phyloP scores from a whole-genome alignment of 2,797 vertebrate genomes.

The Tauraco hartlaubi region DNA sequence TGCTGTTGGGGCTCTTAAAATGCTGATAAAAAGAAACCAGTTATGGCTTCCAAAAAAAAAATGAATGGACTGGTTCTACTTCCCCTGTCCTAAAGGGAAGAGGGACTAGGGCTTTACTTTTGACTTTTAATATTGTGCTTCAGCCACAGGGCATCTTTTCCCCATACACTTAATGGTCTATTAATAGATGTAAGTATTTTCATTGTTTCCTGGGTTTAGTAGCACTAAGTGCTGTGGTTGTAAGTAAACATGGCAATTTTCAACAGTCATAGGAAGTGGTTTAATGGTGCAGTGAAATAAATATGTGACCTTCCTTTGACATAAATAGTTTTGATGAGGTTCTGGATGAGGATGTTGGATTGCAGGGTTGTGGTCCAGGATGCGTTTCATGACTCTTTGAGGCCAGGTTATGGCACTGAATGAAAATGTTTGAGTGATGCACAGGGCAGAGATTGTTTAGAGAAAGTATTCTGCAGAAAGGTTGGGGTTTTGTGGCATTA shows the following conservation, averaged over 20 bases:
- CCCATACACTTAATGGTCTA: background rate
- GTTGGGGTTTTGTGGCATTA: background rate
- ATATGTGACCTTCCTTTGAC: background rate
- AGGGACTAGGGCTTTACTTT: background rate
- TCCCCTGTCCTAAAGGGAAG: background rate
- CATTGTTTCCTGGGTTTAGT: background rate
- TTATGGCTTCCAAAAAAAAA: background rate
- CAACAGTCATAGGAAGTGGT: background rate
- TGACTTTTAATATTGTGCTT: background rate
- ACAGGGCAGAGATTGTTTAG: background rate
- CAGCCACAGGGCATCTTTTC: background rate
- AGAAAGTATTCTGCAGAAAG: background rate
- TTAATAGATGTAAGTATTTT: conserved; percentile 21
- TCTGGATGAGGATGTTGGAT: background rate
- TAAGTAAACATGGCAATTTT: background rate
- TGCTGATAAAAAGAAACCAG: background rate
- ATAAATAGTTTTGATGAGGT: background rate
- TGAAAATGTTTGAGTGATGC: background rate
- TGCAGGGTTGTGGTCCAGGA: background rate
- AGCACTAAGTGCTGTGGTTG: background rate
- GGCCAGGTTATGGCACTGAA: background rate
- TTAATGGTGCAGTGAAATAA: background rate
- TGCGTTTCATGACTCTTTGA: background rate
- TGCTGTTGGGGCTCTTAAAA: background rate
- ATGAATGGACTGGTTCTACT: background rate